Base-by-base conservation (phyloP, 1,140 invertebrate species). In the Drosophila yakuba region DNA sequence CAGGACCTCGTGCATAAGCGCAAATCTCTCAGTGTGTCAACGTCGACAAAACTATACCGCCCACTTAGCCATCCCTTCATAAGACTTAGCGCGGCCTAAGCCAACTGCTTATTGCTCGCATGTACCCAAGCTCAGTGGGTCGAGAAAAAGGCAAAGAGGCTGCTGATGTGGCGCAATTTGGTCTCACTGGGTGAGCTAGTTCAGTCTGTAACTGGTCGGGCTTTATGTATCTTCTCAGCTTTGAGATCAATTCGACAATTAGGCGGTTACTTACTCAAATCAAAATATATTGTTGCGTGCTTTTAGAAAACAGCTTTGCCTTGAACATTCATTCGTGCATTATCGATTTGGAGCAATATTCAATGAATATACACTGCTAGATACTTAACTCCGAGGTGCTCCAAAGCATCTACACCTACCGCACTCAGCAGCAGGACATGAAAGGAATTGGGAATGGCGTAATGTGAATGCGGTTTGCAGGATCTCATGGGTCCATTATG, bases 21-120 rank as follows among this genome's bases (percentile, higher is more conserved):
- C 59, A 74, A 84, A 74, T 77, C 67, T 85, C 81, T 64, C 39
- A 23, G 51, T 55, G 39, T 74, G 71, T 63, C 67, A 71, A 69
- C 67, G 71, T 74, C 78, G 78, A 74, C 81, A 86, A 66, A 80
- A 77, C 73, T 80, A 77, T 77, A 61, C 67, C 56, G 56, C 54
- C 56, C 51, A 32, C 25, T 28, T n/a, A 11, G 56, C 28, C 38
- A 20, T 23, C 48, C 15, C 50, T 63, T 20, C 17, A n/a, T 17
- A 28, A 47, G 62, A 28, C 62, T 38, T 62, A 36, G 77, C 39
- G 41, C 48, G 45, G 15, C 54, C 74, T 78, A 83, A 86, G 80
- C 82, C 82, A 74, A 85, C 78, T 85, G 81, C 81, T 86, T 85
- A 85, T 78, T 84, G 80, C 71, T 62, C 48, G 69, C 74, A 78